Evolutionary conservation across 2,113 vertebrate genomes (phyloP), one percentile per base, ranked within the genome.

Genomic region (Equus przewalskii): DNA sequence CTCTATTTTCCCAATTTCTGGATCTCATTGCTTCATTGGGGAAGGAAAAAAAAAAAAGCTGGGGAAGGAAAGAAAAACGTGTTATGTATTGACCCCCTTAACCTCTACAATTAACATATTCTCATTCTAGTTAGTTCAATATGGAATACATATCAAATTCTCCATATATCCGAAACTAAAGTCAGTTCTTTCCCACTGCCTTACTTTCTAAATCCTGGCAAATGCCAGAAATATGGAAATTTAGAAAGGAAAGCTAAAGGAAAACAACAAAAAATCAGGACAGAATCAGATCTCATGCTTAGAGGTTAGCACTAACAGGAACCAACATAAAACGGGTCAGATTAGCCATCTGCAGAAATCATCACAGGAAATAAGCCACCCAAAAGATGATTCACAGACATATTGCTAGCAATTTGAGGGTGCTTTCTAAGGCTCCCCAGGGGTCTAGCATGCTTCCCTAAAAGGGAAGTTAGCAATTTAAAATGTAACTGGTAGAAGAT

Each of bases 301-400:
- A 82, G 84, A 94, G 76, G 93, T 94, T 78, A 91, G 62, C 6
- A 11, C 16, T 46, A 86, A 86, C 73, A 93, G 86, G 83, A 96
- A 96, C 96, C 62, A 82, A 89, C 64, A 78, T 75, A 60, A 96
- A 97, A 80, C 80, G 79, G 72, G 15, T 72, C 65, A 95, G 94
- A 97, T 96, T 95, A 96, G 94, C 94, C 97, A 97, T 97, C 97
- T 98, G 98, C 70, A 91, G 81, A 93, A 95, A 89, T 93, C 94
- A 56, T 89, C 67, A n/a, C 58, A 93, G 95, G 89, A 98, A 98
- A 97, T 96, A 97, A 97, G 79, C 86, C 54, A 87, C 89, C 44
- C n/a, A n/a, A 78, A 82, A 94, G 75, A 96, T 97, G 97, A 98
- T 84, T 97, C 97, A 94, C 87, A 89, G 36, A 94, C 84, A 90